Evolutionary conservation across 2,113 vertebrate species (phyloP).

Genomic region (Pelusios castaneus): DNA sequence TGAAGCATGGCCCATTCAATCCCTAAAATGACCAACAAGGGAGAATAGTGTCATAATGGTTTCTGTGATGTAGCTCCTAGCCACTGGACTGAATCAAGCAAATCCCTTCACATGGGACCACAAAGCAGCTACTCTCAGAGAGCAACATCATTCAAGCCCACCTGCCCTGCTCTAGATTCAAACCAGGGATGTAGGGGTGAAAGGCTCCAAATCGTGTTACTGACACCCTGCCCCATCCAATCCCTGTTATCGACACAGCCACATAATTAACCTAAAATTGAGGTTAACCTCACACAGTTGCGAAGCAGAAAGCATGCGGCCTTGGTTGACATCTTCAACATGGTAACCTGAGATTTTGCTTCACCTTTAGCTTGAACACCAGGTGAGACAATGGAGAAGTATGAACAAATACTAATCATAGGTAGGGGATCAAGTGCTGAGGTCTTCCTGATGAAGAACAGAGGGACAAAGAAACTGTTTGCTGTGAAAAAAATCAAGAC

Average conservation of each 20-base stretch:
- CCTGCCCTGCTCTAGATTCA: neutral
- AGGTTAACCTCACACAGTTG: neutral
- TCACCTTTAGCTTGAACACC: neutral
- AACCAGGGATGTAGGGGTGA: neutral
- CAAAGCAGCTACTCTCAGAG: neutral
- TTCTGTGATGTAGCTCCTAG: neutral
- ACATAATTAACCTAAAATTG: neutral
- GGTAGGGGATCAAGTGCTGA: constrained; percentile 79
- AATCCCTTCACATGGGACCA: neutral
- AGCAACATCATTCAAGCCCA: neutral
- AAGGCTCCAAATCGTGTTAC: neutral
- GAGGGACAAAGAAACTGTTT: constrained; percentile 61
- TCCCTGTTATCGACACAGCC: neutral
- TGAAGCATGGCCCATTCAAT: neutral
- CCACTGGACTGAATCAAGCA: neutral
- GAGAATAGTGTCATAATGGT: neutral
- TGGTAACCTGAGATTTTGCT: neutral
- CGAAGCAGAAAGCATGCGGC: neutral
- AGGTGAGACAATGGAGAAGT: constrained; percentile 73
- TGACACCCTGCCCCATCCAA: neutral
- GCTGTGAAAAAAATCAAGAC: constrained; percentile 81
- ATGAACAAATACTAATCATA: constrained; percentile 74
- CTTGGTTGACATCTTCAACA: neutral
- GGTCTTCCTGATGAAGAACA: constrained; percentile 81
- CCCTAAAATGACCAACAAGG: neutral